Evolutionary conservation across 2,113 vertebrate genomes (phyloP), one percentile per base, ranked within the genome.

Genomic region (Girardinichthys multiradiatus): DNA sequence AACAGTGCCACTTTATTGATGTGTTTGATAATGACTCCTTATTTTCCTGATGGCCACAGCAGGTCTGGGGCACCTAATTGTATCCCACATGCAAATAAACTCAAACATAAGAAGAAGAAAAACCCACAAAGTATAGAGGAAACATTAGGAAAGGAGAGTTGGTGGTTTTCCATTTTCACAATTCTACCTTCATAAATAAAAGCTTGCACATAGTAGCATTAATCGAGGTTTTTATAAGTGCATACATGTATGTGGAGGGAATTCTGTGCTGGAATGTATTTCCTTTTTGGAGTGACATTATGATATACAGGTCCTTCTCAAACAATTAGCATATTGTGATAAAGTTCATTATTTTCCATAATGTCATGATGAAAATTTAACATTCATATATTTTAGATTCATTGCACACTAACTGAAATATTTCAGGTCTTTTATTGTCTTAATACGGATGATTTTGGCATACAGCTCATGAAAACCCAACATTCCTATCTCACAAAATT

Each of bases 131-230:
- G 29, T 33, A 14, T 37, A 71, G 58, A 78, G 30, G 63, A 70
- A 66, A 76, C 35, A 69, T 59, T 12, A 81, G n/a, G 35, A 68
- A 51, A 84, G 60, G 48, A 58, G 67, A 14, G 13, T n/a, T 24
- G 27, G 63, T 72, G 70, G 31, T 27, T 74, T 74, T 29, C 48
- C 11, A 13, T 74, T 63, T 84, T 82, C 76, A 87, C 76, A 87
- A 74, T 83, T 86, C 72, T 65, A 79, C 70, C 74, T 80, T 63
- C 74, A 82, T 80, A 84, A 92, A 91, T 87, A 82, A 90, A 78
- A 76, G 78, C 84, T 72, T 89, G 68, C 63, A 72, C 70, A 81
- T 69, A 84, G 80, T 28, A 89, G 77, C 82, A 79, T 72, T 80
- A 81, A 79, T 81, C 54, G 77, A 54, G 63, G 82, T 79, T 79